Evolutionary conservation across 2,113 vertebrate genomes (phyloP).

Genomic region (Carassius gibelio): DNA sequence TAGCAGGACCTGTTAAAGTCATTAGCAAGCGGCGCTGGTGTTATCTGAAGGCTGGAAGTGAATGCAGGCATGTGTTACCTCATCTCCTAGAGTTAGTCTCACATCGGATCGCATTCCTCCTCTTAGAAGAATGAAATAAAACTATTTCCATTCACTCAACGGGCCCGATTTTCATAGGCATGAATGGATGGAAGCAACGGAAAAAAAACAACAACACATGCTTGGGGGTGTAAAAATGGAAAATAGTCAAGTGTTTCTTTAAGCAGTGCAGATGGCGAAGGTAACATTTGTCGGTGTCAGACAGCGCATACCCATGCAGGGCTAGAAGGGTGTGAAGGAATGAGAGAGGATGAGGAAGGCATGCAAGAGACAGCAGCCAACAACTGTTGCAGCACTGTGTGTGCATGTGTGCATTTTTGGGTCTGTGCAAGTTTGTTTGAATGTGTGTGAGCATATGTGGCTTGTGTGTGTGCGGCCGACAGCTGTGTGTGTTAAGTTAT

Average conservation of each 20-base stretch:
- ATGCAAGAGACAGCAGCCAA: constrained; percentile 24
- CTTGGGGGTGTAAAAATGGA: not conserved
- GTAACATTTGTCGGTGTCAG: constrained; percentile 39
- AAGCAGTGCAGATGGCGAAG: not conserved
- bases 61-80: constrained; percentile 39
- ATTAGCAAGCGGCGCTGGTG: not conserved
- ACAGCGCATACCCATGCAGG: not conserved
- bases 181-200: constrained; percentile 45
- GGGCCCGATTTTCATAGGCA: constrained; percentile 57
- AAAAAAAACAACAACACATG: constrained; percentile 2
- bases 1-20: constrained; percentile 20
- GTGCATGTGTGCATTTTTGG: not conserved
- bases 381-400: constrained; percentile 14
- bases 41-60: constrained; percentile 33
- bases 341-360: constrained; percentile 29
- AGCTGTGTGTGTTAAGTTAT: constrained; percentile 30
- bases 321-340: not conserved
- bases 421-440: not conserved
- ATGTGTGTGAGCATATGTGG: not conserved
- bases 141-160: constrained; percentile 37
- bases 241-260: not conserved
- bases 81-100: constrained; percentile 30
- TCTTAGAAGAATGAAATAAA: constrained; percentile 17
- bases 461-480: constrained; percentile 14
- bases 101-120: not conserved